Percentiles rank a stretch among this genome's conserved stretches.
Conservation (phyloP, 2,113 vertebrate genomes). For the Forbesichthys papilliferus region DNA sequence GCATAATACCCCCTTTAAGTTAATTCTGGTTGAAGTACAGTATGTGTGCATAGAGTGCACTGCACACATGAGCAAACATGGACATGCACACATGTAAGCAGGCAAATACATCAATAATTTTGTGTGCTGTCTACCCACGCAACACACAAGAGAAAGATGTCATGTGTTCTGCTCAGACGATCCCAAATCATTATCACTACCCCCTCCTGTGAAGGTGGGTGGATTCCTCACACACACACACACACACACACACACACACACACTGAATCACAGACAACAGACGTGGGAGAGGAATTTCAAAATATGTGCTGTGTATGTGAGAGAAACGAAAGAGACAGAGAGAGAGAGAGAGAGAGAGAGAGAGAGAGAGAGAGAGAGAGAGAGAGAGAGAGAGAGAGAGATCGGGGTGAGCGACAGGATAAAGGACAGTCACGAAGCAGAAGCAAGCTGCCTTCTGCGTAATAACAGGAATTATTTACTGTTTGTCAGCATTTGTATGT, state of each 20-base stretch:
- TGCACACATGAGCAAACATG: background rate
- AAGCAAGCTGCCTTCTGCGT: slow-evolving; percentile 46
- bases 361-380: slow-evolving; percentile 23
- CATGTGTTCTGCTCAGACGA: slow-evolving; percentile 62
- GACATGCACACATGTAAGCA: slow-evolving; percentile 1
- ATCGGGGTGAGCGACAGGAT: slow-evolving; percentile 11
- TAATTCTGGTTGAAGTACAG: too few relatives aligned
- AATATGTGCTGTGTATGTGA: slow-evolving; percentile 11
- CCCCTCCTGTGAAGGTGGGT: slow-evolving; percentile 73
- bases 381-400: slow-evolving; percentile 49
- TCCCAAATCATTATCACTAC: slow-evolving; percentile 75
- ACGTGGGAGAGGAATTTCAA: slow-evolving; percentile 48
- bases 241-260: slow-evolving; percentile 30
- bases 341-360: slow-evolving; percentile 40
- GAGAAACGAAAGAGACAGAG: background rate
- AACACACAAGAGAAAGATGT: slow-evolving; percentile 56
- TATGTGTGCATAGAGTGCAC: too few relatives aligned
- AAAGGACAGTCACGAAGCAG: slow-evolving; percentile 55
- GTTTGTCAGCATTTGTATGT: slow-evolving; percentile 7
- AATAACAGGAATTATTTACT: slow-evolving; percentile 33
- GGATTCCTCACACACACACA: slow-evolving; percentile 52
- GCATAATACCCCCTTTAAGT: background rate
- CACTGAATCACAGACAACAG: slow-evolving; percentile 46
- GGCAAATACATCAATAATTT: background rate
- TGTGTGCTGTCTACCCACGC: slow-evolving; percentile 59